Evolutionary conservation across 53 echinoderm and acorn worm genomes (phyloP), one percentile per base, ranked within the genome.

Genomic region (Arbacia lixula): DNA sequence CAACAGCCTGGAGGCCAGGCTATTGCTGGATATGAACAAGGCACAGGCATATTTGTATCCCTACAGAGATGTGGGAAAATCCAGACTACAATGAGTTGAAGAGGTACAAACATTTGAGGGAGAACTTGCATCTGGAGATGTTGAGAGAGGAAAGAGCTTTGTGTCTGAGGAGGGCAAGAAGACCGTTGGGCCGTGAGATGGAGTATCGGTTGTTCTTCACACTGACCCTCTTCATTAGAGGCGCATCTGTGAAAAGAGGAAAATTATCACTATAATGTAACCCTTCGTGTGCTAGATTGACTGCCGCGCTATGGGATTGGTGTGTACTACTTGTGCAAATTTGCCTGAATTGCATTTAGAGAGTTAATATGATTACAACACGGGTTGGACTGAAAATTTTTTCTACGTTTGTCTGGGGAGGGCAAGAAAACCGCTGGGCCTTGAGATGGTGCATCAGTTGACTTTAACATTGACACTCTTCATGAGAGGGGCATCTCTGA

Each of bases 101-200:
- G 8, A 14, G 46, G 46, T 10, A 6, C 14, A 10, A 10, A 74
- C 74, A 50, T 74, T 74, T 74, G 17, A 74, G 5, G 4, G 74
- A 74, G 10, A 74, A 74, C 74, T 74, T 74, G 74, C 74, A 74
- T 53, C 52, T 42, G 9, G 51, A 74, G 3, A 74, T 26, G 46
- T 74, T 30, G 46, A 74, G 54, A 16, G 74, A 74, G 34, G 33
- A 34, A 31, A 74, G 34, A 21, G 43, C 53, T 0, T 30, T 5
- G 34, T 74, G 74, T 19, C 30, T 50, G 8, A 74, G 74, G 27
- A 74, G 46, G 16, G 74, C 74, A 5, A 74, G 53, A 0, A 74
- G 53, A 5, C 74, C 74, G 5, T 19, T 74, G 0, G 74, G 74
- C 8, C 34, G 32, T 12, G 74, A 53, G 26, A 53, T 52, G 5